These are phyloP conservation scores for Rhinolophus sinicus DNA, from an alignment of 2,113 vertebrate species.

Conservation along the genomic window DNA sequence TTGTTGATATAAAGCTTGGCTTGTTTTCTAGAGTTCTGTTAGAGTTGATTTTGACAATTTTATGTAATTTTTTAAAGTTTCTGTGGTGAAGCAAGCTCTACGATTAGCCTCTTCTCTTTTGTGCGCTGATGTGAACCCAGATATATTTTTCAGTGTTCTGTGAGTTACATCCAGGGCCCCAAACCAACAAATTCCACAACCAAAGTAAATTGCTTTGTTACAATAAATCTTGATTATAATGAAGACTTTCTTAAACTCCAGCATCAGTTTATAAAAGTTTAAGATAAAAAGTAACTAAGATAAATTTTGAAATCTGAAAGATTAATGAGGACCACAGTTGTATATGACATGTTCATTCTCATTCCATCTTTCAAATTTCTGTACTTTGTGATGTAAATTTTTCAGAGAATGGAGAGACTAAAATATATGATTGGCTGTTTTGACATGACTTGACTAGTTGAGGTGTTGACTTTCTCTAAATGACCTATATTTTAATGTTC, in stretches of 20 bases:
- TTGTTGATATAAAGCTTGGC: neutral
- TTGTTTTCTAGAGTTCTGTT: neutral
- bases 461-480: neutral
- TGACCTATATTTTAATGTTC: neutral
- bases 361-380: neutral
- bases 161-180: neutral
- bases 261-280: neutral
- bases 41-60: neutral
- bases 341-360: neutral
- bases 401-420: neutral
- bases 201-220: neutral
- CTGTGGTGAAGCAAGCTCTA: neutral
- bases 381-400: neutral
- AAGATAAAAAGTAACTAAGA: neutral
- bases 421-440: neutral
- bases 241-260: neutral
- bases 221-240: neutral
- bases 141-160: neutral
- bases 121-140: neutral
- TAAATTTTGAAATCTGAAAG: neutral
- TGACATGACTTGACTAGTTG: neutral
- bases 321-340: neutral
- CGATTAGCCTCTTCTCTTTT: neutral
- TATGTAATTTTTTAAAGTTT: neutral
- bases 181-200: neutral